These are phyloP conservation scores for Hypomesus transpacificus DNA, from an alignment of 2,113 vertebrate species.

Conservation along the genomic window DNA sequence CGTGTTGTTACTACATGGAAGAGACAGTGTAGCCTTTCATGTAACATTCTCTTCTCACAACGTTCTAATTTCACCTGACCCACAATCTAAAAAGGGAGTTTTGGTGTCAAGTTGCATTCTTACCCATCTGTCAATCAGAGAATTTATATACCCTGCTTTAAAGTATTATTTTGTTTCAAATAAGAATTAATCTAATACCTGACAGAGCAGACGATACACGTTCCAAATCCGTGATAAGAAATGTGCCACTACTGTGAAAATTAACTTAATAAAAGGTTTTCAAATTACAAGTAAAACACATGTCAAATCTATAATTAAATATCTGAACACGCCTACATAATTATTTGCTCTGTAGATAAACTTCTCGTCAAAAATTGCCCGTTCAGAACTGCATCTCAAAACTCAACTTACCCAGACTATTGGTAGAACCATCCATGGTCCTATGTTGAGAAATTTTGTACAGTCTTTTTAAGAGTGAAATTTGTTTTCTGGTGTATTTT, in stretches of 20 bases:
- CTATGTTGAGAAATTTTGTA: background rate
- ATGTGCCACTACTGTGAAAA: background rate
- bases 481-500: constrained; percentile 41
- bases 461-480: constrained; percentile 19
- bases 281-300: too few relatives aligned
- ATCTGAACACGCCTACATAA: background rate
- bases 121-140: background rate
- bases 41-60: background rate
- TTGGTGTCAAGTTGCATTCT: constrained; percentile 1
- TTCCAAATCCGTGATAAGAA: too few relatives aligned
- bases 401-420: constrained; percentile 67
- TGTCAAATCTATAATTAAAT: background rate
- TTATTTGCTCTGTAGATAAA: background rate
- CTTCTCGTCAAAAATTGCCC: background rate
- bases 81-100: background rate
- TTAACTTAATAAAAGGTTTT: background rate
- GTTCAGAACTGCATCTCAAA: background rate
- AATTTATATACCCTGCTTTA: background rate
- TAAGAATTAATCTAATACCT: too few relatives aligned
- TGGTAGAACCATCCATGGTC: constrained; percentile 68
- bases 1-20: too few relatives aligned
- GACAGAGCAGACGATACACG: too few relatives aligned
- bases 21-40: too few relatives aligned
- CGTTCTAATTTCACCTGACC: constrained; percentile 3
- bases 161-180: background rate